Evolutionary conservation across 2,113 vertebrate genomes (phyloP).

Genomic region (Xiphophorus hellerii): DNA sequence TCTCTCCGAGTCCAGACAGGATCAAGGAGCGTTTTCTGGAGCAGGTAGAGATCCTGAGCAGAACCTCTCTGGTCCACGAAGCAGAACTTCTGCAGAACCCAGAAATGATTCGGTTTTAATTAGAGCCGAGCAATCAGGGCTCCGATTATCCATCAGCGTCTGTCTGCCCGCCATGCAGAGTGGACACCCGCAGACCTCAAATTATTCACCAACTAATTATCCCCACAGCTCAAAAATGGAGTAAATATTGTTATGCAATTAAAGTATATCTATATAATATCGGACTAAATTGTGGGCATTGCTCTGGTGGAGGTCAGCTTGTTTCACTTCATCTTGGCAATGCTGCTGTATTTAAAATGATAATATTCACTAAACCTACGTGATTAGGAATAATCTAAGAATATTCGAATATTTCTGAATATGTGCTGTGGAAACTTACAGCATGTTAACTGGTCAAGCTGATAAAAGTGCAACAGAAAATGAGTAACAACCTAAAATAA

Average conservation of each 20-base stretch:
- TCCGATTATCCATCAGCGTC: slow-evolving; percentile 60
- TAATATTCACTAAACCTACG: not conserved
- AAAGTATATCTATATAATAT: slow-evolving; percentile 14
- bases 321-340: slow-evolving; percentile 7
- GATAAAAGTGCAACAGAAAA: slow-evolving; percentile 26
- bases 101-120: slow-evolving; percentile 46
- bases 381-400: not conserved
- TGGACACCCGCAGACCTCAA: slow-evolving; percentile 55
- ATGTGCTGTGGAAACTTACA: not conserved
- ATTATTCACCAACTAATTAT: slow-evolving; percentile 67
- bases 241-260: slow-evolving; percentile 33
- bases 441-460: slow-evolving; percentile 8
- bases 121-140: slow-evolving; percentile 47
- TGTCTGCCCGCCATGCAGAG: slow-evolving; percentile 28
- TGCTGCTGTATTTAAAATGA: not conserved
- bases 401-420: slow-evolving; percentile 2
- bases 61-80: not conserved
- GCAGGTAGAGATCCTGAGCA: not conserved
- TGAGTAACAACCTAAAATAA: not conserved
- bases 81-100: slow-evolving; percentile 19
- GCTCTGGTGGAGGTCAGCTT: not conserved
- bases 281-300: slow-evolving; percentile 15
- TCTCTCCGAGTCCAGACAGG: not conserved
- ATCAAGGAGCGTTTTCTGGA: not conserved
- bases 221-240: slow-evolving; percentile 27